Evolutionary conservation across 2,888 invertebrate genomes (phyloP), one percentile per base, ranked within the genome.

Genomic region (Trilocha varians): DNA sequence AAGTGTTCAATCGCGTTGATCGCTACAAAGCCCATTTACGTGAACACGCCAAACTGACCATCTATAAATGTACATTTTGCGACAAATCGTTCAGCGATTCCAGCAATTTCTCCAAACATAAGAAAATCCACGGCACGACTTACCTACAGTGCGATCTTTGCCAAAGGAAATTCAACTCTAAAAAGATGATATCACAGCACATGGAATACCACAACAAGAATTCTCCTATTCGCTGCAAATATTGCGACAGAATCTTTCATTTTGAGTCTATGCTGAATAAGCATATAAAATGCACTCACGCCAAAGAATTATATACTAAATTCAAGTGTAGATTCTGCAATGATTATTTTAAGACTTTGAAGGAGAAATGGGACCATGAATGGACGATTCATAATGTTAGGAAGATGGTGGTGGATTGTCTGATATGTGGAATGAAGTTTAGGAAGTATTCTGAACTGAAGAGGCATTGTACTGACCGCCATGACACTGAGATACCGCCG

Each of bases 91-190:
- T 87, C 48, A 82, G 80, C 45, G 87, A 87, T 42, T 86, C 87
- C 14, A 83, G 83, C 45, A 87, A 87, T 45, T 87, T 85, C 46
- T 87, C 85, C 2, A 87, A 87, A 39, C 87, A 87, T 52, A 87
- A 87, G 53, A 87, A 87, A 47, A 75, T 83, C 16, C 87, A 87
- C 52, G 82, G 83, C 14, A 53, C 60, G 0, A 64, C 67, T 0
- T 78, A 59, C 47, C 66, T 75, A 36, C 86, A 86, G 44, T 87
- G 87, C 52, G 85, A 86, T 33, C 52, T 84, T 13, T 87, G 87
- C 52, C 70, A 69, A 15, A 58, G 86, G 8, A 87, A 84, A 53
- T 87, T 87, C 52, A 82, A 85, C 55, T 78, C 87, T 1, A 85
- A 85, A 46, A 79, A 78, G 42, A 84, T 82, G 78, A 69, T 87